Base-by-base conservation (phyloP, 2,888 invertebrate genomes). In the Mactromeris polynyma region DNA sequence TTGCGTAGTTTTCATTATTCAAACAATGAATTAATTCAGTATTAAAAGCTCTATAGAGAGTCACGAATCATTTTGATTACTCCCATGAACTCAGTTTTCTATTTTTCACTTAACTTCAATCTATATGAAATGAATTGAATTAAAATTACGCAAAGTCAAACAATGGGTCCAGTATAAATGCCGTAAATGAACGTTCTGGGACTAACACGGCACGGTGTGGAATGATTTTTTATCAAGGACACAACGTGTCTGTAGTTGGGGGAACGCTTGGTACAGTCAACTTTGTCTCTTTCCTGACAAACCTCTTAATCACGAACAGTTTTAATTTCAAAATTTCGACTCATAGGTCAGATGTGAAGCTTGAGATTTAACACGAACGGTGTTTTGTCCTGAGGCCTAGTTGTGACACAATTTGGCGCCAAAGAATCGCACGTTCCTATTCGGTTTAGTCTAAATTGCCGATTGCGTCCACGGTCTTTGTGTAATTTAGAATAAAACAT, bases 401-500 rank as follows among this genome's bases (percentile, higher is more conserved):
- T 73, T 36, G 73, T 73, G 73, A 73, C 73, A 73, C 19, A 73
- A 73, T 73, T 73, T 73, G 73, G 73, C 73, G 73, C 73, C 73
- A 19, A 73, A 73, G 33, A 33, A 73, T 73, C 73, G 73, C 73
- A 73, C 73, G 73, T 73, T 73, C 33, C 4, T 36, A 21, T 73
- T 73, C 73, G 73, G 73, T 73, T 73, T 33, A 73, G 73, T 73
- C 73, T 73, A 73, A 73, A 73, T 73, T 73, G 14, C 73, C 73
- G 73, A 73, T 36, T 73, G 73, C 73, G 73, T 73, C 73, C 73
- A 33, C 73, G 73, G 73, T 36, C 73, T 73, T 73, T 73, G 73
- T 73, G 73, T 73, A 73, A 73, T 73, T 73, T 31, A 83, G 83
- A 42, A 42, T 38, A 81, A 85, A 81, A 81, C 51, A 86, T 81